Evolutionary conservation across 2,113 vertebrate genomes (phyloP).

Genomic region (Pipra filicauda): DNA sequence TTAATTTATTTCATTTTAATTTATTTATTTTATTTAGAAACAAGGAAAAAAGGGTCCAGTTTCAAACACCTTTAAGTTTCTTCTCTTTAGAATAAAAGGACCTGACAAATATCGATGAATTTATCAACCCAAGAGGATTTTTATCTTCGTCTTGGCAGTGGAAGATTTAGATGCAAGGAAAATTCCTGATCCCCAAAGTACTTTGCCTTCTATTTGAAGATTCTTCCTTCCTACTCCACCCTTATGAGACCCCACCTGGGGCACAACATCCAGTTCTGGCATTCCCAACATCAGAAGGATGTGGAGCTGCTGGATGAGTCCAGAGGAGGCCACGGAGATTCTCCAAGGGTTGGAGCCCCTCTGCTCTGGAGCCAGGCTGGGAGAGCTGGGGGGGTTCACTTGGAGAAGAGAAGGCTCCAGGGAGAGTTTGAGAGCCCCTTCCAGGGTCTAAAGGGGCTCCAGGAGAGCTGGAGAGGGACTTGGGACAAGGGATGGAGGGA

Average conservation of each 20-base stretch:
- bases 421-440: not conserved
- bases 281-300: not conserved
- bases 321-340: fast-evolving
- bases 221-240: not conserved
- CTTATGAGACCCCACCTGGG: not conserved
- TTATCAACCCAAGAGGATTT: not conserved
- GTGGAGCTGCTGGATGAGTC: not conserved
- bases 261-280: not conserved
- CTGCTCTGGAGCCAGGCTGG: not conserved
- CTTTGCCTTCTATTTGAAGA: not conserved
- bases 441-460: not conserved
- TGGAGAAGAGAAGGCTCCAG: fast-evolving
- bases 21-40: not conserved
- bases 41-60: fast-evolving
- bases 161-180: not conserved
- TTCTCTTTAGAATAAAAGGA: not conserved
- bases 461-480: not conserved
- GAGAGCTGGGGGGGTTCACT: not conserved
- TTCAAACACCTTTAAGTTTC: not conserved
- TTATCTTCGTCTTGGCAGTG: not conserved
- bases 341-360: not conserved
- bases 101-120: not conserved
- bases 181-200: not conserved
- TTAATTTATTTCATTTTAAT: not conserved
- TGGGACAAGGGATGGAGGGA: fast-evolving